Evolutionary conservation across 2,113 vertebrate species (phyloP), one percentile per base, ranked within the genome.

Genomic region (Okapia johnstoni): DNA sequence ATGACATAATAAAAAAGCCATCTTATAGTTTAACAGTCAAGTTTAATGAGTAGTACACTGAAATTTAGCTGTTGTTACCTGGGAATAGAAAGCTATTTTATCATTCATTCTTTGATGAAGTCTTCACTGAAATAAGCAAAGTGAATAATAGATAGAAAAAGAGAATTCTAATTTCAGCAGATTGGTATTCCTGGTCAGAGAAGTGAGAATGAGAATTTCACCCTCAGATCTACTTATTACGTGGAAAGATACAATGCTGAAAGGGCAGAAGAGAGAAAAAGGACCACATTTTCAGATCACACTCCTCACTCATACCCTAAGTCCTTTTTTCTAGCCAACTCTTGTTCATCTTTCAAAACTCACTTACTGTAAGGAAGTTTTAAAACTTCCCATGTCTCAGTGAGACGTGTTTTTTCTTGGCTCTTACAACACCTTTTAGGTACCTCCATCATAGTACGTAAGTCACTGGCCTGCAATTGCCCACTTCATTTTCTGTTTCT

Each of bases 41-140:
- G 57, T 83, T 88, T 97, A 94, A 60, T 58, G 90, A 85, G 48
- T 77, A 83, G 88, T 90, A 84, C 25, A 81, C 92, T 88, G 94
- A 85, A 93, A 70, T 97, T 93, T 13, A 2, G 0, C 7, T 93
- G 6, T 91, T 93, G 13, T 25, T 79, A 3, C 1, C 76, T 94
- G 16, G 54, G 23, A 87, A 57, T 66, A 83, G 76, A 60, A 76
- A 40, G 57, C 55, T 58, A 73, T 91, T 54, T 97, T 14, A 40
- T 85, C 10, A 30, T 70, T 87, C 30, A n/a, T 48, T 61, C 6
- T 55, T 28, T 86, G 63, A 36, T 46, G 3, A 28, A 36, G 16
- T 7, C 7, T 43, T 97, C 54, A 63, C 52, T 91, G 83, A 86
- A 87, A 48, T 90, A 60, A 33, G 81, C 4, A 54, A 93, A 83